These are phyloP conservation scores for Ceratina australensis DNA, from an alignment of 1,140 invertebrate species.

Conservation along the genomic window DNA sequence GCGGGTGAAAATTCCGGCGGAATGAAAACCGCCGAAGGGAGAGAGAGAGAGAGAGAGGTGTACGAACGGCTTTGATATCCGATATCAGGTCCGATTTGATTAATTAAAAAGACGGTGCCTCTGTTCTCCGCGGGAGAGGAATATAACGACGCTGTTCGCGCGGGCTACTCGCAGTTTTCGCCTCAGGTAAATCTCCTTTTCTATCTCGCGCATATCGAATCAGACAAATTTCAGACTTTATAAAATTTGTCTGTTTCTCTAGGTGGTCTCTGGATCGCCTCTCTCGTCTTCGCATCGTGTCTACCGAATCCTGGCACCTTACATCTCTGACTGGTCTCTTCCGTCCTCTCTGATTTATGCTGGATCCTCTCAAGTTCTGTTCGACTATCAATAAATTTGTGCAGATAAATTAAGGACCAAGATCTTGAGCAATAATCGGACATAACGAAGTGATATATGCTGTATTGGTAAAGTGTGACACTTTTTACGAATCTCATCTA, in stretches of 20 bases:
- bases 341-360: too few species aligned
- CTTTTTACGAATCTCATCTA: too few species aligned
- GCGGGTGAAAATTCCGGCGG: not conserved
- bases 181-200: not conserved
- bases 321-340: slow-evolving; percentile 48
- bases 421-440: too few species aligned
- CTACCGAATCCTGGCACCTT: slow-evolving; percentile 17
- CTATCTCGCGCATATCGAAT: too few species aligned
- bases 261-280: not conserved
- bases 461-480: too few species aligned
- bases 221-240: too few species aligned
- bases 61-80: slow-evolving; percentile 6
- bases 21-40: not conserved
- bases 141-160: not conserved
- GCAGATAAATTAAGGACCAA: too few species aligned
- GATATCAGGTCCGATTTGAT: slow-evolving; percentile 13
- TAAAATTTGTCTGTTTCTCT: not conserved
- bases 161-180: not conserved
- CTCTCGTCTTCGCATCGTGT: not conserved
- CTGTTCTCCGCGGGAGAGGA: not conserved
- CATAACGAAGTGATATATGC: too few species aligned
- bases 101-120: slow-evolving; percentile 12
- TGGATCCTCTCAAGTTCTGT: too few species aligned
- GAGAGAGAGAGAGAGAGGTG: too few species aligned
- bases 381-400: too few species aligned